phyloP scores from a whole-genome alignment of 2,797 vertebrate genomes.

The Dendrocincla fuliginosa region DNA sequence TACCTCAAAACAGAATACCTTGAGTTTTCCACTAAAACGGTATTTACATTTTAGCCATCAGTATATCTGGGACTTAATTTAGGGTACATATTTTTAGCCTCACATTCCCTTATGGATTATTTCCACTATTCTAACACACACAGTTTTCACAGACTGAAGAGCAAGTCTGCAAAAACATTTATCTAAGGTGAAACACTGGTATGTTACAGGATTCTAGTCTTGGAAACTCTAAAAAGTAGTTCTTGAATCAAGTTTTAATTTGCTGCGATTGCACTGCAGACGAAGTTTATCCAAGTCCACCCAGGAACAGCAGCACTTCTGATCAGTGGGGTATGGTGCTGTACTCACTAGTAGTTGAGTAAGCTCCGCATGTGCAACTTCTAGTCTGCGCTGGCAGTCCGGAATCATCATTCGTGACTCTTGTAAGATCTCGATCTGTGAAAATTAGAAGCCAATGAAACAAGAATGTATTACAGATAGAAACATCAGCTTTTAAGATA shows the following conservation, averaged over 20 bases:
- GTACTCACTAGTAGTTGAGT: slow-evolving; percentile 88
- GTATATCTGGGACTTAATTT: background rate
- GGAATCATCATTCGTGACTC: slow-evolving; percentile 97
- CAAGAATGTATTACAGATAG: background rate
- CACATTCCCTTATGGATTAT: background rate
- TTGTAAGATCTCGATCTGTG: slow-evolving; percentile 90
- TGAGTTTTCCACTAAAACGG: background rate
- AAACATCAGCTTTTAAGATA: background rate
- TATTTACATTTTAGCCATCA: background rate
- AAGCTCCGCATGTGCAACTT: slow-evolving; percentile 85
- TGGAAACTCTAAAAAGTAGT: background rate
- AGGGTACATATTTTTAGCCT: background rate
- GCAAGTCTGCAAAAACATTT: background rate
- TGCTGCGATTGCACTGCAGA: background rate
- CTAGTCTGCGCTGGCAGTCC: slow-evolving; percentile 90
- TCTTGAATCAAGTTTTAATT: background rate
- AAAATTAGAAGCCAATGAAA: slow-evolving; percentile 32
- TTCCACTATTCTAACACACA: background rate
- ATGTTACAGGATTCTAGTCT: background rate
- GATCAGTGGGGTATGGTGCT: background rate
- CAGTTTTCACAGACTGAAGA: background rate
- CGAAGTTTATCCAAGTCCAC: background rate
- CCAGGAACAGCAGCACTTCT: background rate
- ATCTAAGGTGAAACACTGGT: background rate
- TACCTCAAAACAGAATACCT: background rate